Base-by-base conservation (phyloP, 2,113 vertebrate genomes). In the Laticauda colubrina region DNA sequence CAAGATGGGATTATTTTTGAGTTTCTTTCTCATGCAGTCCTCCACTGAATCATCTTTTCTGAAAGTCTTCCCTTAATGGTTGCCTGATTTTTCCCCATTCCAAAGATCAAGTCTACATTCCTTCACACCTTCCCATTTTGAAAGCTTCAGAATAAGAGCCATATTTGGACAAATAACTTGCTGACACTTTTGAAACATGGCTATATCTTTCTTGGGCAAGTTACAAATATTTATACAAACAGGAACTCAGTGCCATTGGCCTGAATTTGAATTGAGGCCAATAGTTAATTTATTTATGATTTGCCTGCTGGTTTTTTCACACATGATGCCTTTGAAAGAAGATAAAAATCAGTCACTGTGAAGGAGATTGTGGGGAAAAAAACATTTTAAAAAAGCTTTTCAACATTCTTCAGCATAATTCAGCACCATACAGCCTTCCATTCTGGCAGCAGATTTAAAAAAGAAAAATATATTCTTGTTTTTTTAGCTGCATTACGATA, bases 321-420 rank as follows among this genome's bases (percentile, higher is more conserved):
- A 96, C 96, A 95, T 94, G 94, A 89, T 92, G 20, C 43, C 92
- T 94, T 94, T 91, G 92, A 81, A 92, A 91, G 96, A 94, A 95
- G 90, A 96, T 95, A 92, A 97, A 95, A 51, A 92, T 92, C 93
- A 94, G 95, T 96, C 95, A 97, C 85, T 91, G 64, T 26, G 93
- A 92, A 92, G 1, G 51, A 96, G 95, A 96, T 92, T 96, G 51
- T 96, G 93, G 92, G 95, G 95, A 26, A 93, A 59, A 59, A 93
- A 96, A 93, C 96, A 96, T 97, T 96, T 97, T 89, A 94, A 95
- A 95, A 96, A 96, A 96, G 96, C 96, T 97, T 96, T 93, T 91
- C 93, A 96, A 91, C 93, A 93, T 96, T 96, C 93, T 95, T 92
- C 94, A 93, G 90, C 94, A 93, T 96, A 94, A 96, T 93, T 95